These are phyloP conservation scores for Chironex yamaguchii DNA, from an alignment of 30 jellyfish, hydroid and myxozoan species.

Conservation along the genomic window DNA sequence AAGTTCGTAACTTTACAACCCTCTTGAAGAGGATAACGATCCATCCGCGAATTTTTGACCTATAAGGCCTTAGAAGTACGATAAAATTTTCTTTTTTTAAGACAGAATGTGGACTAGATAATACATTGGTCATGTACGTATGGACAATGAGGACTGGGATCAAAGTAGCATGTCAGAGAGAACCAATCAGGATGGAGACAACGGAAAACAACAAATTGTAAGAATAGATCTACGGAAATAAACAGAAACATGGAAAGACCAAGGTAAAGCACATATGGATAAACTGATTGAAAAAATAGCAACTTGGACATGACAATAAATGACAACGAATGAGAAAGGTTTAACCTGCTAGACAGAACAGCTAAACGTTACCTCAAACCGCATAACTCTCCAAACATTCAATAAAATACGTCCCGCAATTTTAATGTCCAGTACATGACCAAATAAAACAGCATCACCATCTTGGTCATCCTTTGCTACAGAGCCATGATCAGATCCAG, in stretches of 20 bases:
- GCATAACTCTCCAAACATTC: slow-evolving; percentile 96
- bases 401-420: slow-evolving; percentile 85
- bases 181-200: background rate
- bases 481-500: slow-evolving; percentile 36
- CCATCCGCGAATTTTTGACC: too few relatives aligned
- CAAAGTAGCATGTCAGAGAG: too few relatives aligned
- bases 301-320: background rate
- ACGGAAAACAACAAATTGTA: background rate
- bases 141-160: too few relatives aligned
- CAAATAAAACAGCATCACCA: slow-evolving; percentile 64
- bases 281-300: background rate
- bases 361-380: slow-evolving; percentile 94
- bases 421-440: slow-evolving; percentile 64
- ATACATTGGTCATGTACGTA: too few relatives aligned
- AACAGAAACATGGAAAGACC: background rate
- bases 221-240: background rate
- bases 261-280: background rate
- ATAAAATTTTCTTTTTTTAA: too few relatives aligned
- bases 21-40: too few relatives aligned
- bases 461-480: slow-evolving; percentile 24
- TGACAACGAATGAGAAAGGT: background rate
- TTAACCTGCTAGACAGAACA: too few relatives aligned
- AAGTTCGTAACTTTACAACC: too few relatives aligned
- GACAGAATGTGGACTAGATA: too few relatives aligned
- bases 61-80: too few relatives aligned